Evolutionary conservation across 2,888 invertebrate genomes (phyloP).

Genomic region (Acleris holmiana): DNA sequence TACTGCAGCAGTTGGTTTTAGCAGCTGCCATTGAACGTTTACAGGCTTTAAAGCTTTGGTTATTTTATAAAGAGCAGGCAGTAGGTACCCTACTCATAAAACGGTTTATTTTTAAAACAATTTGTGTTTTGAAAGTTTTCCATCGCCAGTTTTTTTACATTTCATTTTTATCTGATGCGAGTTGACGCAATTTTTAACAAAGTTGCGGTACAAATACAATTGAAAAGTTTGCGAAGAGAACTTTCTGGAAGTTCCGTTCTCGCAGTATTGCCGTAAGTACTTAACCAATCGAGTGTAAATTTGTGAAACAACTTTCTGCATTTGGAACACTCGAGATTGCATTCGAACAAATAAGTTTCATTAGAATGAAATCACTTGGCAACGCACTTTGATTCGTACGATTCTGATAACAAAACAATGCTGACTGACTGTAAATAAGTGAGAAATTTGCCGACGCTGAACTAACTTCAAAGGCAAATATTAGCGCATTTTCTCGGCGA

Average conservation of each 20-base stretch:
- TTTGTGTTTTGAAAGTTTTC: no score
- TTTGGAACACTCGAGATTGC: conserved; percentile 27
- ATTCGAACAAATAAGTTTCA: conserved; percentile 27
- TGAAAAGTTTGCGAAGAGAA: conserved; percentile 33
- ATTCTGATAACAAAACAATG: neutral
- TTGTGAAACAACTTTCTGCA: conserved; percentile 36
- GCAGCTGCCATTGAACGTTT: no score
- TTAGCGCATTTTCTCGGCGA: no score
- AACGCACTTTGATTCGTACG: neutral
- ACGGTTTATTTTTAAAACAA: no score
- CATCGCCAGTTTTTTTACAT: conserved; percentile 1
- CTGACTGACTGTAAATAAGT: neutral
- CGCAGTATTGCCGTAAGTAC: conserved; percentile 30
- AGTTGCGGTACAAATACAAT: conserved; percentile 33
- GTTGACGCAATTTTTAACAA: conserved; percentile 20
- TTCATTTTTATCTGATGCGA: conserved; percentile 23
- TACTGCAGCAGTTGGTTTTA: no score
- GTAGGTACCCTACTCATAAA: no score
- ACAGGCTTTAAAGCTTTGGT: no score
- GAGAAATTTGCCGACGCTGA: no score
- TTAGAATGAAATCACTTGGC: conserved; percentile 18
- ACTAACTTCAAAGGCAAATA: no score
- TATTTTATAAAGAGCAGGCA: no score
- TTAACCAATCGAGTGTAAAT: conserved; percentile 33
- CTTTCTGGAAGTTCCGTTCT: conserved; percentile 17